phyloP scores from a whole-genome alignment of 2,888 invertebrate species.

The Drosophila anceps region DNA sequence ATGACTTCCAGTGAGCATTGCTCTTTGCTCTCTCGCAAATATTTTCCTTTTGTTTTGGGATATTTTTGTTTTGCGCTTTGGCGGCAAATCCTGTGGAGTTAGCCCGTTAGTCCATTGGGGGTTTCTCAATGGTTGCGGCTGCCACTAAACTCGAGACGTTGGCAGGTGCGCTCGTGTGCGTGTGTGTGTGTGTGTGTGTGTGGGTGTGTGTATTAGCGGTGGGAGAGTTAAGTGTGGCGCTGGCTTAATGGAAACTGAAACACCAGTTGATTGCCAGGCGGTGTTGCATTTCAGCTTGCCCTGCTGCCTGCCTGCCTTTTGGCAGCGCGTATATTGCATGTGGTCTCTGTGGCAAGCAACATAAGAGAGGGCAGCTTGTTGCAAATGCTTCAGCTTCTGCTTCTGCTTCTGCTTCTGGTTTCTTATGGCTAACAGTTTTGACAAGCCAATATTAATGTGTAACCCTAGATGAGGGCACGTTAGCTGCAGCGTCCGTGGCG shows the following conservation, averaged over 20 bases:
- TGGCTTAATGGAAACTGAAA: constrained; percentile 77
- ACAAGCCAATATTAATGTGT: constrained; percentile 63
- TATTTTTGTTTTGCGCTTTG: constrained; percentile 53
- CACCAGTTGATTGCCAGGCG: constrained; percentile 82
- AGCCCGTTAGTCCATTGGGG: not conserved
- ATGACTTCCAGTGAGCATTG: constrained; percentile 31
- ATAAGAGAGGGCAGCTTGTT: constrained; percentile 10
- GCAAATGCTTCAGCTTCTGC: constrained; percentile 51
- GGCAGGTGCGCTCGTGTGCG: constrained; percentile 41
- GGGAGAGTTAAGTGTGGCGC: constrained; percentile 12
- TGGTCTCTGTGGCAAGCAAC: constrained; percentile 60
- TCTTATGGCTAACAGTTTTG: constrained; percentile 62
- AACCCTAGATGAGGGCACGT: constrained; percentile 20
- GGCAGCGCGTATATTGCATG: constrained; percentile 66
- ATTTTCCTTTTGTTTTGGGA: constrained; percentile 69
- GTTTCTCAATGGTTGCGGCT: constrained; percentile 25
- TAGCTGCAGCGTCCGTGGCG: constrained; percentile 41
- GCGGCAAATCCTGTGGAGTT: constrained; percentile 47
- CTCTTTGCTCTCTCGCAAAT: constrained; percentile 7
- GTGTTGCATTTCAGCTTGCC: constrained; percentile 53
- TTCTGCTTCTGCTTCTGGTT: constrained; percentile 46
- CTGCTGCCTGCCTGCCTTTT: constrained; percentile 34
- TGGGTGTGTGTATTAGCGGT: constrained; percentile 17
- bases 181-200: constrained; percentile 23
- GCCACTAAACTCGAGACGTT: constrained; percentile 52